These are phyloP conservation scores for Styela clava DNA, from an alignment of 23 tunicate genomes.

Conservation along the genomic window DNA sequence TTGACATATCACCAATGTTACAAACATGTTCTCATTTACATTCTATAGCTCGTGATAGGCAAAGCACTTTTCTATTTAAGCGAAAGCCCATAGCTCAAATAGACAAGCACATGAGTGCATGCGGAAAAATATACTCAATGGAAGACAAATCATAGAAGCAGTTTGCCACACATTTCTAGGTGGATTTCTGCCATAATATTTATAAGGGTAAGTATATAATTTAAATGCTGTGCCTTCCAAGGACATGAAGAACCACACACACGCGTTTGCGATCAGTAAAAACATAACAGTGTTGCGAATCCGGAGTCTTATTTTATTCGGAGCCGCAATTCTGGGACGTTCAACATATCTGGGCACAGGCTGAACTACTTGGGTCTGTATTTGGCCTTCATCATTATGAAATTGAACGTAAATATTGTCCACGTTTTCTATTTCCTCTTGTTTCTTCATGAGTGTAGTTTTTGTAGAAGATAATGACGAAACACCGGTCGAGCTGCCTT, in stretches of 20 bases:
- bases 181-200: conserved; percentile 29
- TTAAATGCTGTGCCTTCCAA: conserved; percentile 76
- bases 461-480: background rate
- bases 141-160: conserved; percentile 67
- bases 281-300: conserved; percentile 64
- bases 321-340: conserved; percentile 31
- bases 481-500: background rate
- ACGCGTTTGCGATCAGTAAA: conserved; percentile 59
- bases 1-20: no score
- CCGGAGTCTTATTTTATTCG: conserved; percentile 30
- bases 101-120: conserved; percentile 96
- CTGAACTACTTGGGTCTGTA: background rate
- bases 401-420: background rate
- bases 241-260: conserved; percentile 81
- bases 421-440: background rate
- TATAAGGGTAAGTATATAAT: conserved; percentile 35
- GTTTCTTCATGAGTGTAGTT: background rate
- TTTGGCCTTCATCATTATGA: background rate
- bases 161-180: conserved; percentile 52
- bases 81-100: conserved; percentile 88
- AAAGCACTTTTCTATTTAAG: no score
- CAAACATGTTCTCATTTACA: no score
- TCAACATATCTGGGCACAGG: conserved; percentile 20
- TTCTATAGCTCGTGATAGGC: no score
- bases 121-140: conserved; percentile 81